Percentiles rank a stretch among this genome's conserved stretches.
Evolutionary conservation across 2,797 vertebrate genomes (phyloP).

Genomic region (Arvicola amphibius): DNA sequence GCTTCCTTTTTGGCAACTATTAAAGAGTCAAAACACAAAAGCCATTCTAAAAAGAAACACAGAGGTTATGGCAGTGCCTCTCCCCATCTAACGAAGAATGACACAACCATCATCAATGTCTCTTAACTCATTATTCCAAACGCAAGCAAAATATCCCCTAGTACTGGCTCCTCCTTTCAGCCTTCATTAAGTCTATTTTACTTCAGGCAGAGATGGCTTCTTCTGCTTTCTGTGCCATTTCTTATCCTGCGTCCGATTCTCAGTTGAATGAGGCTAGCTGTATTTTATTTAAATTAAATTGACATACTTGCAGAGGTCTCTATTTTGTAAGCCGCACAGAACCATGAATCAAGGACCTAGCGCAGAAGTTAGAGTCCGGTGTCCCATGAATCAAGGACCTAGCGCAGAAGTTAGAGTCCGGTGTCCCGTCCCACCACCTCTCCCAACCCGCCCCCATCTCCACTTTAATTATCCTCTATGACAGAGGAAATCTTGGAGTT

Average conservation of each 20-base stretch:
- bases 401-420: not conserved
- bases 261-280: not conserved
- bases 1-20: not conserved
- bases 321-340: conserved; percentile 46
- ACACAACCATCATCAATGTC: conserved; percentile 28
- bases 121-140: conserved; percentile 35
- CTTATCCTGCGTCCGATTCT: not conserved
- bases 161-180: not conserved
- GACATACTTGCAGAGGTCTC: not conserved
- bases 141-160: not conserved
- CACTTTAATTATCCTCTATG: conserved; percentile 70
- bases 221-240: not conserved
- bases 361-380: not conserved
- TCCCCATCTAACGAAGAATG: conserved; percentile 25
- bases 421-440: not conserved
- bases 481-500: conserved; percentile 59
- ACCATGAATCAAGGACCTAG: conserved; percentile 59
- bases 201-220: not conserved
- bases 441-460: not conserved
- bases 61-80: not conserved
- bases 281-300: conserved; percentile 69
- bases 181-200: conserved; percentile 28
- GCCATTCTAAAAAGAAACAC: not conserved
- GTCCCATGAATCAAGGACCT: conserved; percentile 42
- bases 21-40: conserved; percentile 8